Evolutionary conservation across 1,140 invertebrate genomes (phyloP).

Genomic region (Papilio polyxenes): DNA sequence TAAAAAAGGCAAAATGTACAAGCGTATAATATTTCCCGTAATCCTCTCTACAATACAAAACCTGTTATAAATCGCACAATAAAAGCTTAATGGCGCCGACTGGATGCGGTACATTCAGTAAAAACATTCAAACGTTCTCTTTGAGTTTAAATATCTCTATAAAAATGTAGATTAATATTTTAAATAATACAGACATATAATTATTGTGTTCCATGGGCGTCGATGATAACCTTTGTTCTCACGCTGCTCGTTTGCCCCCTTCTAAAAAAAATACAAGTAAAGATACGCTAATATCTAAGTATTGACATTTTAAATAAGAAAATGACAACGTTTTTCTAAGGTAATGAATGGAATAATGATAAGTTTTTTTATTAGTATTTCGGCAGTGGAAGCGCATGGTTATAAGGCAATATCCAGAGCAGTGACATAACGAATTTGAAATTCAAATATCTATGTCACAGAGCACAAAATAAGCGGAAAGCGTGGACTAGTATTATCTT

Average conservation of each 20-base stretch:
- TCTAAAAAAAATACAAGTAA: no score
- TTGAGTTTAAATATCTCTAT: background rate
- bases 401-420: background rate
- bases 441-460: slow-evolving; percentile 19
- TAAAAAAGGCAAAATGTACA: slow-evolving; percentile 16
- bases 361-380: background rate
- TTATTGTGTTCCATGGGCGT: no score
- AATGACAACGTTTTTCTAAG: background rate
- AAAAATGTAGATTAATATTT: background rate
- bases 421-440: background rate
- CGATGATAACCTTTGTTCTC: no score
- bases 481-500: slow-evolving; percentile 13
- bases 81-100: slow-evolving; percentile 22
- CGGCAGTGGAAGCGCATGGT: background rate
- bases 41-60: slow-evolving; percentile 29
- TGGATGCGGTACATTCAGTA: slow-evolving; percentile 9
- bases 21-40: slow-evolving; percentile 18
- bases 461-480: slow-evolving; percentile 9
- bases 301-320: no score
- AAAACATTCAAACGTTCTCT: slow-evolving; percentile 1
- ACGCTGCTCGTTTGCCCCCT: no score
- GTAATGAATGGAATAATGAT: background rate
- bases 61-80: slow-evolving; percentile 25
- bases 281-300: no score
- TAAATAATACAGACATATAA: no score